These are phyloP conservation scores for Lucinisca nassula DNA, from an alignment of 2,888 invertebrate genomes.

Conservation along the genomic window DNA sequence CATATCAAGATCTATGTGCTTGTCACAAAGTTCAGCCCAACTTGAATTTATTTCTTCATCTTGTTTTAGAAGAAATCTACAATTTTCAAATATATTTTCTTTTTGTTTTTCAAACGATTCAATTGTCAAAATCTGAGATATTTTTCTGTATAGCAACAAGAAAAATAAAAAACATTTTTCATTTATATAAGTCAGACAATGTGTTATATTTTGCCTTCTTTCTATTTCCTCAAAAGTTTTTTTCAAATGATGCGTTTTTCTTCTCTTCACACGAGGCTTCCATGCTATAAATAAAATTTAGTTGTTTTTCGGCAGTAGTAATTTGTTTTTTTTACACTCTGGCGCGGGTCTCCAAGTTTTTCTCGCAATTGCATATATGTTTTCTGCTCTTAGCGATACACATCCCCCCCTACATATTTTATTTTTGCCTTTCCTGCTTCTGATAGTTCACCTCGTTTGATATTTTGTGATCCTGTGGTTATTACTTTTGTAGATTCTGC, in stretches of 20 bases:
- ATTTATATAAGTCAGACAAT: slow-evolving; percentile 41
- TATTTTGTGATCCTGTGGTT: not conserved
- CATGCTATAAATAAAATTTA: not conserved
- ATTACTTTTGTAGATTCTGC: not conserved
- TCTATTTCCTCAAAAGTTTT: slow-evolving; percentile 48
- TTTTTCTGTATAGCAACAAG: not conserved
- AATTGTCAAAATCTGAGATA: not conserved
- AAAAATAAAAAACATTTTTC: slow-evolving; percentile 39
- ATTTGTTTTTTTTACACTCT: not conserved
- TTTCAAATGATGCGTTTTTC: slow-evolving; percentile 11
- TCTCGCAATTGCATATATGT: slow-evolving; percentile 2
- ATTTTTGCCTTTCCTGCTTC: slow-evolving; percentile 46
- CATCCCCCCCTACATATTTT: slow-evolving; percentile 52
- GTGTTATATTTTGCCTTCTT: slow-evolving; percentile 39
- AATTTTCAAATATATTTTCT: slow-evolving; percentile 36
- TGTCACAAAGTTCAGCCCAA: not conserved
- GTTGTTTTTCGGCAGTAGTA: not conserved
- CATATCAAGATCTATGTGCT: not conserved
- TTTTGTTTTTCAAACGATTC: not conserved
- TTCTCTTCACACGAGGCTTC: not conserved
- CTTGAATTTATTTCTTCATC: not conserved
- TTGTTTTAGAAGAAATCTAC: not conserved
- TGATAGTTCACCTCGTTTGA: not conserved
- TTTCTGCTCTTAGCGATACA: slow-evolving; percentile 41
- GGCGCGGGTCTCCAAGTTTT: slow-evolving; percentile 6